Percentiles rank a stretch among this genome's conserved stretches.
Conservation (phyloP, 2,113 vertebrate species). For the Glaucomys volans region DNA sequence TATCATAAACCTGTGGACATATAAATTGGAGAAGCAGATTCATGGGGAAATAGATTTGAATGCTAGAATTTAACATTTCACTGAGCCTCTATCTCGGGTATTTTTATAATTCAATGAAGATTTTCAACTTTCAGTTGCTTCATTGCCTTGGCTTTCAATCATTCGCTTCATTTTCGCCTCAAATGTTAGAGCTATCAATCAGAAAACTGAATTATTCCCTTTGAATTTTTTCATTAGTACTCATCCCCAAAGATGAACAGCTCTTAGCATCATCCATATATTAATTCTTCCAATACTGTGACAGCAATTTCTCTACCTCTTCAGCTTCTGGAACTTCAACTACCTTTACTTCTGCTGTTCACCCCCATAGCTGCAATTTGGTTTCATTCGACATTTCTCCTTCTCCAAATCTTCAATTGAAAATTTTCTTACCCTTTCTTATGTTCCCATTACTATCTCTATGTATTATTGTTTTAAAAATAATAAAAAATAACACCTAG, state of each 20-base stretch:
- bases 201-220: neutral
- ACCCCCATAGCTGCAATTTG: neutral
- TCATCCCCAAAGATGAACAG: neutral
- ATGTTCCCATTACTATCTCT: neutral
- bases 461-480: neutral
- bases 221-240: neutral
- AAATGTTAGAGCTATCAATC: neutral
- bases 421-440: neutral
- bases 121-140: neutral
- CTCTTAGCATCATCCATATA: neutral
- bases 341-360: neutral
- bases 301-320: neutral
- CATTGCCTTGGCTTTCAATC: neutral
- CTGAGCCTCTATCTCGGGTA: neutral
- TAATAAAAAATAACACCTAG: neutral
- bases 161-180: neutral
- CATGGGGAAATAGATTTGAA: neutral
- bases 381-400: neutral
- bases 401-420: neutral
- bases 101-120: neutral
- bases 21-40: neutral
- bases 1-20: neutral
- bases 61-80: neutral
- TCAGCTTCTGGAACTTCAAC: neutral
- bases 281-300: neutral